Percentiles rank a stretch among this genome's conserved stretches.
phyloP scores from a whole-genome alignment of 2,113 vertebrate genomes.

The Lucifuga dentata region DNA sequence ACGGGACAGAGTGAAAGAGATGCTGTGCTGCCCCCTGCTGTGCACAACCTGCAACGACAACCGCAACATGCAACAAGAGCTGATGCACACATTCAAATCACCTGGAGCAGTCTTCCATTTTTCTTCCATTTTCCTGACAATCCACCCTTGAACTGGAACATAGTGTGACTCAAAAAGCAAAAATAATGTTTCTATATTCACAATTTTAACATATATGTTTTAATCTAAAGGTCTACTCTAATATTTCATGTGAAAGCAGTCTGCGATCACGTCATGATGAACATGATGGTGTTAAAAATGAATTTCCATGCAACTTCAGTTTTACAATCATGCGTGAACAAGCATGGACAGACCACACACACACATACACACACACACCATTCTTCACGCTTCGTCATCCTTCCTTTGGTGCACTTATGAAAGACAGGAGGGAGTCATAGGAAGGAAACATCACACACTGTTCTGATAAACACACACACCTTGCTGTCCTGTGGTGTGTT shows the following conservation, averaged over 20 bases:
- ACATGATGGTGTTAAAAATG: background rate
- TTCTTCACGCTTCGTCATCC: conserved; percentile 34
- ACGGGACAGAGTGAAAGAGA: conserved; percentile 95
- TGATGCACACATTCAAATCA: background rate
- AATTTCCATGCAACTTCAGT: background rate
- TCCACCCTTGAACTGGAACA: background rate
- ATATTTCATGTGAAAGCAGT: background rate
- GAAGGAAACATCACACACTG: conserved; percentile 51
- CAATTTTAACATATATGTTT: background rate
- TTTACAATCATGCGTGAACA: background rate
- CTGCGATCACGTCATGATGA: background rate
- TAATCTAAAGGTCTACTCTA: no score
- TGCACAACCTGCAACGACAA: conserved; percentile 89
- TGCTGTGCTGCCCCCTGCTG: conserved; percentile 97
- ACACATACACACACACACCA: conserved; percentile 12
- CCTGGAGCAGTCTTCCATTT: background rate
- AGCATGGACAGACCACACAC: background rate
- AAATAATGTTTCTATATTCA: background rate
- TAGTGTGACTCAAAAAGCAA: background rate
- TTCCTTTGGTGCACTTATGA: conserved; percentile 40
- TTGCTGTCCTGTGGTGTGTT: conserved; percentile 95
- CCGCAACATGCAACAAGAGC: conserved; percentile 8
- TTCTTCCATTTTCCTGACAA: background rate
- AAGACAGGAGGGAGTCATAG: conserved; percentile 38
- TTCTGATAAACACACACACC: conserved; percentile 76